A percentile compares a stretch with the other conserved stretches of the same genome.
These are phyloP conservation scores for Clarias fuscus DNA, from an alignment of 2,797 vertebrate genomes.

Conservation along the genomic window DNA sequence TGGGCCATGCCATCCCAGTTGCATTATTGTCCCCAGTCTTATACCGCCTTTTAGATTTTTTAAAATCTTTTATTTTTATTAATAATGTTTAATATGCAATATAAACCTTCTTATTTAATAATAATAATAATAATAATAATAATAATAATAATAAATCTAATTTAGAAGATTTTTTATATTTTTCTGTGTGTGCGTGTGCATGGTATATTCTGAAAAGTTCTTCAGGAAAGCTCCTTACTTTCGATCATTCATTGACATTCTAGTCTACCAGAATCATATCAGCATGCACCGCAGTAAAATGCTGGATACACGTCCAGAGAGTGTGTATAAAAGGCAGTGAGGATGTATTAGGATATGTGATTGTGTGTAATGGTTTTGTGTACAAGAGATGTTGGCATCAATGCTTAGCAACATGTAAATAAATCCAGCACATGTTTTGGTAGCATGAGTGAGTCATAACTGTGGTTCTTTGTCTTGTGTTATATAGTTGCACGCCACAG, in stretches of 20 bases:
- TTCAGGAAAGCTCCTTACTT: background rate
- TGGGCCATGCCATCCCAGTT: background rate
- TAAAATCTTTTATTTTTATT: background rate
- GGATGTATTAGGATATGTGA: background rate
- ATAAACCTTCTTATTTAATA: background rate
- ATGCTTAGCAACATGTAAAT: conserved; percentile 35
- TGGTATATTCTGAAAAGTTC: background rate
- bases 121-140: background rate
- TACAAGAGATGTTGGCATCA: background rate
- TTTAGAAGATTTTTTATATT: background rate
- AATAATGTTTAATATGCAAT: background rate
- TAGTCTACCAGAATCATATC: background rate
- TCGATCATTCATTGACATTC: background rate
- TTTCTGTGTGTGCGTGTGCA: too few relatives aligned
- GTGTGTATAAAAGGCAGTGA: background rate
- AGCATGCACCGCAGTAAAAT: background rate
- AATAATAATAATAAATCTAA: background rate
- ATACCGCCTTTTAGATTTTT: background rate
- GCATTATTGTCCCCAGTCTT: background rate
- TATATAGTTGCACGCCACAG: background rate
- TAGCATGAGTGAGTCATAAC: background rate
- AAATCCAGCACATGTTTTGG: background rate
- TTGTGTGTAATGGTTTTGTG: background rate
- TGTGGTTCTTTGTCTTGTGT: conserved; percentile 23
- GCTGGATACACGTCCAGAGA: background rate